Evolutionary conservation across 2,888 invertebrate species (phyloP).

Genomic region (Endotricha flammealis): DNA sequence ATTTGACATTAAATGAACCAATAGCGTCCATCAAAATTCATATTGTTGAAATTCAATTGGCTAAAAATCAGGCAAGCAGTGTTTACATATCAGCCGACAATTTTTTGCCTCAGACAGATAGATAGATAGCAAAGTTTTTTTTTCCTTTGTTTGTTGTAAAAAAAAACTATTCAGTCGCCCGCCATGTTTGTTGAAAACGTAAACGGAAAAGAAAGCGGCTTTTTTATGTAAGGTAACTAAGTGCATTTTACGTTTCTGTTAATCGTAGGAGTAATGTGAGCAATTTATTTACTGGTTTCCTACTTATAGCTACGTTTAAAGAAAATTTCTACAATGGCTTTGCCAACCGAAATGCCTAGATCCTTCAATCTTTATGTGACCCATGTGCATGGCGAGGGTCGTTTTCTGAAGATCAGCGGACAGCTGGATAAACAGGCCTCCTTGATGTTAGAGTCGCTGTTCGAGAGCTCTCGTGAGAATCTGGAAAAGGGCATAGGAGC

Average conservation of each 20-base stretch:
- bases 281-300: slow-evolving; percentile 22
- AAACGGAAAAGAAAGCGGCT: slow-evolving; percentile 66
- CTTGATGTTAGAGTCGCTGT: slow-evolving; percentile 75
- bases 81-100: too few relatives aligned
- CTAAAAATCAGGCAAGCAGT: too few relatives aligned
- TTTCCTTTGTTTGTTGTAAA: slow-evolving; percentile 9
- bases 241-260: slow-evolving; percentile 33
- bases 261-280: slow-evolving; percentile 47
- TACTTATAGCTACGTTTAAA: slow-evolving; percentile 15
- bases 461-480: slow-evolving; percentile 52
- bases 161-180: slow-evolving; percentile 18
- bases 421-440: slow-evolving; percentile 80
- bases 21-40: background rate
- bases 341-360: slow-evolving; percentile 48
- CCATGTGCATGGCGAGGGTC: slow-evolving; percentile 82
- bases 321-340: slow-evolving; percentile 43
- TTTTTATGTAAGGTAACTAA: slow-evolving; percentile 40
- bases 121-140: background rate
- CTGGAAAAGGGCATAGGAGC: slow-evolving; percentile 64
- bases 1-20: background rate
- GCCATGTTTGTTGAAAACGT: slow-evolving; percentile 67
- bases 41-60: too few relatives aligned
- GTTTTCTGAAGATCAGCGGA: slow-evolving; percentile 84
- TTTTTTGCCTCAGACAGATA: background rate
- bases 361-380: slow-evolving; percentile 78